Conservation (phyloP, 2,888 invertebrate species). For the Thymelicus sylvestris region DNA sequence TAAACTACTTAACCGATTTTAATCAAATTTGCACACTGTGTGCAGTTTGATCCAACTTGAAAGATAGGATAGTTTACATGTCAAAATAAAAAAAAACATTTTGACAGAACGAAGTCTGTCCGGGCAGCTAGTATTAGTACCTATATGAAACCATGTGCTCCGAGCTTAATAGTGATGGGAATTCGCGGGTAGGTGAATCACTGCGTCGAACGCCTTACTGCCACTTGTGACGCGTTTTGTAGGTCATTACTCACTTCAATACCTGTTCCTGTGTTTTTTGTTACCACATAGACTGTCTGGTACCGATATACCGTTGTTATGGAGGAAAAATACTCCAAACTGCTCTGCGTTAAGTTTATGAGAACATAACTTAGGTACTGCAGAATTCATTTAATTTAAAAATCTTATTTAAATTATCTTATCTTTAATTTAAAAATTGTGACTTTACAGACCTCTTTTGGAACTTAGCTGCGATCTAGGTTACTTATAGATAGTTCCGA, state of each 20-base stretch:
- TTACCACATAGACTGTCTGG: slow-evolving; percentile 11
- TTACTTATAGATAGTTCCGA: no score
- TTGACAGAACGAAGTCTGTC: no score
- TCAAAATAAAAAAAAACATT: no score
- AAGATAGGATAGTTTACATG: no score
- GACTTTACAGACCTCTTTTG: no score
- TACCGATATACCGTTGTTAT: background rate
- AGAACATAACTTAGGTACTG: background rate
- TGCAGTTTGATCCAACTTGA: no score
- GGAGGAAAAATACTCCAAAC: slow-evolving; percentile 2
- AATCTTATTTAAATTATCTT: no score
- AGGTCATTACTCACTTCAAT: slow-evolving; percentile 34
- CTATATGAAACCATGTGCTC: slow-evolving; percentile 1
- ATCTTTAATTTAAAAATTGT: no score
- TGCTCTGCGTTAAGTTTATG: background rate
- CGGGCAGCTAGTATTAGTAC: no score
- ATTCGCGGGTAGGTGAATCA: slow-evolving; percentile 16
- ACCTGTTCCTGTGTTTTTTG: slow-evolving; percentile 32
- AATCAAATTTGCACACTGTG: no score
- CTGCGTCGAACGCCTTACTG: slow-evolving; percentile 6
- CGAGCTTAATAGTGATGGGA: slow-evolving; percentile 15
- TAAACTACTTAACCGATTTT: no score
- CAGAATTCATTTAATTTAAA: background rate
- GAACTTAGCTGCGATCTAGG: no score
- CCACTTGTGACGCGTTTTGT: slow-evolving; percentile 33